Conservation (phyloP, 2,888 invertebrate genomes). For the Zootermopsis nevadensis region DNA sequence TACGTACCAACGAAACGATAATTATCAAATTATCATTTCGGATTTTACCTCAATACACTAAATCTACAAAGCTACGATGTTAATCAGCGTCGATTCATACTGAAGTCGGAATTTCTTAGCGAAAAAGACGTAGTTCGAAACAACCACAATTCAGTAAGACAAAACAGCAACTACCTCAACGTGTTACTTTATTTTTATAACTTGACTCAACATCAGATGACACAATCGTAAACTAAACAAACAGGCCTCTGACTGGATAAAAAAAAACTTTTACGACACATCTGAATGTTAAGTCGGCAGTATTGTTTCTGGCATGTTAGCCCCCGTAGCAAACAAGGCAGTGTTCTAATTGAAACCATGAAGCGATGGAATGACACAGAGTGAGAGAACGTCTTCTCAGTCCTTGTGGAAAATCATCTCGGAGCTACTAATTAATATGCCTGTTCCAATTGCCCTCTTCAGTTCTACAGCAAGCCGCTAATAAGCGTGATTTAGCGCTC, state of each 20-base stretch:
- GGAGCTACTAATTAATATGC: slow-evolving; percentile 4
- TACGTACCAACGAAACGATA: no score
- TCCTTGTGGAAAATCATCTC: background rate
- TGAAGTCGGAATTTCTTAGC: no score
- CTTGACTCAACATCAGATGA: background rate
- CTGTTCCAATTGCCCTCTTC: slow-evolving; percentile 1
- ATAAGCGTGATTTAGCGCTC: slow-evolving; percentile 37
- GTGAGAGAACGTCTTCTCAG: background rate
- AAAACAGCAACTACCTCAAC: no score
- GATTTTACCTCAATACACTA: no score
- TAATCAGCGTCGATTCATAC: no score
- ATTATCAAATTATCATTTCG: no score
- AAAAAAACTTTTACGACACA: background rate
- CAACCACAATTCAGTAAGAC: no score
- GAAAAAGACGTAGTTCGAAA: no score
- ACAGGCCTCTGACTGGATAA: background rate
- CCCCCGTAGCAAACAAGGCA: no score
- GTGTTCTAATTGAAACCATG: no score
- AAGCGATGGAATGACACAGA: background rate
- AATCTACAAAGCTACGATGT: no score
- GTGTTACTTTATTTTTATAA: background rate
- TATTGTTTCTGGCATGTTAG: no score
- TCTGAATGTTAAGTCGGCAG: background rate
- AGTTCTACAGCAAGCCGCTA: background rate
- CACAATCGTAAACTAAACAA: background rate